phyloP scores from a whole-genome alignment of 2,797 vertebrate genomes.

The Taenioides sp. region DNA sequence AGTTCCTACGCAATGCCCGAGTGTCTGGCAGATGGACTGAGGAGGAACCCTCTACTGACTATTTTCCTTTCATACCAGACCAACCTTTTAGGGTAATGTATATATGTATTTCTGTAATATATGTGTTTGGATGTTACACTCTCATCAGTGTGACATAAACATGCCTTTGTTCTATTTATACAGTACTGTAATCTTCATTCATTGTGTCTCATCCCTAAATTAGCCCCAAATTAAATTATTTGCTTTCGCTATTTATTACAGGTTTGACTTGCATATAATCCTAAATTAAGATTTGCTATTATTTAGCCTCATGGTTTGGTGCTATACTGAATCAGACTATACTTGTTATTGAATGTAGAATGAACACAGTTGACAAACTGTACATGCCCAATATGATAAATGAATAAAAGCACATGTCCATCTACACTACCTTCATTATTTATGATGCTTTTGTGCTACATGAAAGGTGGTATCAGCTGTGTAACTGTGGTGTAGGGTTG shows the following conservation, averaged over 20 bases:
- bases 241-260: background rate
- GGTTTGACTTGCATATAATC: too few relatives aligned
- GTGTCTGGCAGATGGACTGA: constrained; percentile 89
- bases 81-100: constrained; percentile 93
- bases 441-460: constrained; percentile 11
- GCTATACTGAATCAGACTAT: background rate
- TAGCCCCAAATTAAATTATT: background rate
- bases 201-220: background rate
- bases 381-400: background rate
- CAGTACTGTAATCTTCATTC: background rate
- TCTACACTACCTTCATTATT: background rate
- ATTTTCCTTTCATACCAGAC: constrained; percentile 97
- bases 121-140: background rate
- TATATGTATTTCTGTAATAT: background rate
- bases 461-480: constrained; percentile 40
- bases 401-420: constrained; percentile 1
- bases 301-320: background rate
- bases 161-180: background rate
- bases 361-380: too few relatives aligned
- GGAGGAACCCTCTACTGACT: constrained; percentile 88
- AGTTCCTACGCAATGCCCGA: constrained; percentile 89
- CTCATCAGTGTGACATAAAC: background rate
- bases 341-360: too few relatives aligned
- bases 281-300: background rate
- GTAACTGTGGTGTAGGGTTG: background rate